Percentiles rank a stretch among this genome's conserved stretches.
These are phyloP conservation scores for Brachionus sp. DNA, from an alignment of 1,140 invertebrate species.

Conservation along the genomic window DNA sequence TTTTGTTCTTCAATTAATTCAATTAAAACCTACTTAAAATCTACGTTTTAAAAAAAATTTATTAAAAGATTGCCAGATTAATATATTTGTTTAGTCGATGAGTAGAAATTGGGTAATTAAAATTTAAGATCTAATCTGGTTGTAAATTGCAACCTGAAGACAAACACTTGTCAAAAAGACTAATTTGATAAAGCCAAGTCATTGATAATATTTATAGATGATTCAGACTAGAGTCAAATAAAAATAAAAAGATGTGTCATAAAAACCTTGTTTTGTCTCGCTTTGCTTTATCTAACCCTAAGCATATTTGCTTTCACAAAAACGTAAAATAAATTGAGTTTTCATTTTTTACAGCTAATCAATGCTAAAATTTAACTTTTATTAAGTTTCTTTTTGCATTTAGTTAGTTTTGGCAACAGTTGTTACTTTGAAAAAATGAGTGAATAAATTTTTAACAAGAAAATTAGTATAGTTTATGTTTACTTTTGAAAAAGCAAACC, in stretches of 20 bases:
- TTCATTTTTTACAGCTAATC: neutral
- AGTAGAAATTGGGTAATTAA: too few species aligned
- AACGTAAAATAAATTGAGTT: neutral
- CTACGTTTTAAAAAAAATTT: neutral
- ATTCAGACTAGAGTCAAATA: neutral
- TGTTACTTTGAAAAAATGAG: neutral
- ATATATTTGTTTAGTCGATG: too few species aligned
- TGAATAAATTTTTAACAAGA: neutral
- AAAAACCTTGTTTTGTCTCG: neutral
- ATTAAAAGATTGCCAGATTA: too few species aligned
- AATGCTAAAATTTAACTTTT: neutral
- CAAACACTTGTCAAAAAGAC: neutral
- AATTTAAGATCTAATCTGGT: neutral
- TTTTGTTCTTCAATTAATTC: neutral
- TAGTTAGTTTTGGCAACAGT: too few species aligned
- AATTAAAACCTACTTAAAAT: neutral
- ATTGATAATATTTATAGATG: neutral
- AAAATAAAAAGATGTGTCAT: neutral
- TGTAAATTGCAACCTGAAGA: neutral
- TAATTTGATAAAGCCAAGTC: neutral
- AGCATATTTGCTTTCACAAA: neutral
- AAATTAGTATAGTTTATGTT: neutral
- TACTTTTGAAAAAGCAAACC: neutral
- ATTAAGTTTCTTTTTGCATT: neutral
- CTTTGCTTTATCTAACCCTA: neutral